Evolutionary conservation across 2,797 vertebrate genomes (phyloP).

Genomic region (Monodelphis domestica): DNA sequence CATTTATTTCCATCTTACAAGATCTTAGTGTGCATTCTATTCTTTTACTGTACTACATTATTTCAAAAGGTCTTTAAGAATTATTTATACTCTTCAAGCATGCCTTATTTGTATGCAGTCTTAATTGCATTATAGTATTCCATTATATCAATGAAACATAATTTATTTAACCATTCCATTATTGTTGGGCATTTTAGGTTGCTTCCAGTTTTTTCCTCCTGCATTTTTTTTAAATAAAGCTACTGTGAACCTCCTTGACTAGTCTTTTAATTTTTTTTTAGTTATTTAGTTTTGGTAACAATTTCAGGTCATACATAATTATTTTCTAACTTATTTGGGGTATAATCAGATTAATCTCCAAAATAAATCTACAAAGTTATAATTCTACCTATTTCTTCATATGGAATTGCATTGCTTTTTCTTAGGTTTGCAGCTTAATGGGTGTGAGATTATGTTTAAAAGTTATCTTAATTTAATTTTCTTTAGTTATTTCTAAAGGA

Average conservation of each 20-base stretch:
- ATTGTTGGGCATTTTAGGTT: not conserved
- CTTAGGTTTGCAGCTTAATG: not conserved
- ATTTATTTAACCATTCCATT: not conserved
- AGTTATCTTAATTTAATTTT: not conserved
- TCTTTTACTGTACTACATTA: not conserved
- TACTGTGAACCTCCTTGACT: not conserved
- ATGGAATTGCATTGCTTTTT: not conserved
- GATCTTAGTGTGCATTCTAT: not conserved
- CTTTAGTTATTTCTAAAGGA: not conserved
- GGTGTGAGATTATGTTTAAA: not conserved
- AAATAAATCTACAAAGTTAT: not conserved
- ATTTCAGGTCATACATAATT: not conserved
- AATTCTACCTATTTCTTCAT: not conserved
- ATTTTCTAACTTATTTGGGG: not conserved
- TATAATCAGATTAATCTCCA: not conserved
- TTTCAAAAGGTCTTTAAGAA: not conserved
- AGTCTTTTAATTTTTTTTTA: not conserved
- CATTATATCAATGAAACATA: not conserved
- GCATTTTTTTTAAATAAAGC: not conserved
- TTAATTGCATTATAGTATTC: slow-evolving; percentile 4
- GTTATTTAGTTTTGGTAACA: not conserved
- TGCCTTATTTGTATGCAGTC: not conserved
- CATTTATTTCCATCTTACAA: not conserved
- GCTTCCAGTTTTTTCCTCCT: not conserved
- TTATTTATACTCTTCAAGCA: not conserved